phyloP scores from a whole-genome alignment of 64 coral and sea anemone species.

The Actinia tenebrosa region DNA sequence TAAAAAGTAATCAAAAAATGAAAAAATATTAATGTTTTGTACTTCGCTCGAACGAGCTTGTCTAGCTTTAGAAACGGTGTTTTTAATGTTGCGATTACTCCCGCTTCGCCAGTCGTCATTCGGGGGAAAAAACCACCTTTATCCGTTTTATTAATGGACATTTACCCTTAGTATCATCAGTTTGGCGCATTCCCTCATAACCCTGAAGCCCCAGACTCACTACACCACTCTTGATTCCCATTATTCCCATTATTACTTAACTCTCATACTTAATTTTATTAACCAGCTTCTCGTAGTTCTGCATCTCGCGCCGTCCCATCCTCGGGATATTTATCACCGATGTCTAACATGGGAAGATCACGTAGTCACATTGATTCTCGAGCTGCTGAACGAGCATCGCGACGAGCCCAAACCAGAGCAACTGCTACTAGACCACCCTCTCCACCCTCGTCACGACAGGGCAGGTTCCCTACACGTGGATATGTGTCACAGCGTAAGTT shows the following conservation, averaged over 20 bases:
- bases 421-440: conserved; percentile 27
- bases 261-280: not conserved
- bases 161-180: no score
- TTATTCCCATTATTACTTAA: not conserved
- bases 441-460: conserved; percentile 2
- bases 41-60: no score
- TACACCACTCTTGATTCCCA: not conserved
- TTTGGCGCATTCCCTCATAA: not conserved
- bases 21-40: no score
- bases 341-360: conserved; percentile 51
- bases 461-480: conserved; percentile 39
- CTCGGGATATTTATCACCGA: conserved; percentile 39
- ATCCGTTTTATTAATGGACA: no score
- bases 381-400: conserved; percentile 54
- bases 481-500: conserved; percentile 77
- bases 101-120: no score
- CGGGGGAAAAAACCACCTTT: no score
- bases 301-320: not conserved
- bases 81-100: no score
- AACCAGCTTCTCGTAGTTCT: not conserved
- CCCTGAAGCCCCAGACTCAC: no score
- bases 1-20: no score
- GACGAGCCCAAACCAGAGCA: conserved; percentile 44
- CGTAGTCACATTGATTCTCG: conserved; percentile 67
- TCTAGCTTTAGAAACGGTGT: no score